Evolutionary conservation across 2,888 invertebrate species (phyloP), one percentile per base, ranked within the genome.

Genomic region (Caenorhabditis imperialis): DNA sequence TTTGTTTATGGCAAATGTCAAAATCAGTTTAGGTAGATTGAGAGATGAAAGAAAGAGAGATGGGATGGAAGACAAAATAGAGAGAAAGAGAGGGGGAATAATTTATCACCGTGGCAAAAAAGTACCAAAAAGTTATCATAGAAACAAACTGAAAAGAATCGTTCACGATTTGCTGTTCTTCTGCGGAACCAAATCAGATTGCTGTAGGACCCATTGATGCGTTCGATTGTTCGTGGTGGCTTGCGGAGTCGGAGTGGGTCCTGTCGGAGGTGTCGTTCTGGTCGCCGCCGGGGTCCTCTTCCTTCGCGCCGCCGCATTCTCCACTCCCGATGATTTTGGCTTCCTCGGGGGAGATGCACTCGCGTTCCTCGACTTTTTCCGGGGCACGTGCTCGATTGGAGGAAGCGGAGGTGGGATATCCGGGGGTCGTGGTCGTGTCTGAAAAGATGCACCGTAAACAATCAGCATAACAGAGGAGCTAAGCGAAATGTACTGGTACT

Each of bases 121-220:
- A 44, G 30, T 50, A 37, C 10, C 12, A 33, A 25, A 45, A 58
- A 30, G 33, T 37, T 22, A 5, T 44, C 10, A 30, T 30, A 7
- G 58, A 51, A 58, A 51, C 38, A 57, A 62, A 71, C 71, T 71
- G 71, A 63, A 70, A 23, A 60, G 45, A 40, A 22, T 53, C n/a
- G 22, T 48, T 38, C 27, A 33, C 23, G 35, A 57, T 44, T 57
- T 54, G 47, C 57, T 61, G 51, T n/a, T 61, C 23, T 70, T 69
- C 20, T 51, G 63, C 1, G 75, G 75, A 53, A 84, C 81, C 22
- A 84, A 75, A 75, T 85, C 85, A 8, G 81, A 78, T 73, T 85
- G 85, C 61, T 85, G 84, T 22, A 84, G 81, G 22, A 84, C 79
- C 85, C 85, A 85, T 65, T 84, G 83, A 27, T 77, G 79, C 25